phyloP scores from a whole-genome alignment of 2,888 invertebrate species.

The Oithona nana region DNA sequence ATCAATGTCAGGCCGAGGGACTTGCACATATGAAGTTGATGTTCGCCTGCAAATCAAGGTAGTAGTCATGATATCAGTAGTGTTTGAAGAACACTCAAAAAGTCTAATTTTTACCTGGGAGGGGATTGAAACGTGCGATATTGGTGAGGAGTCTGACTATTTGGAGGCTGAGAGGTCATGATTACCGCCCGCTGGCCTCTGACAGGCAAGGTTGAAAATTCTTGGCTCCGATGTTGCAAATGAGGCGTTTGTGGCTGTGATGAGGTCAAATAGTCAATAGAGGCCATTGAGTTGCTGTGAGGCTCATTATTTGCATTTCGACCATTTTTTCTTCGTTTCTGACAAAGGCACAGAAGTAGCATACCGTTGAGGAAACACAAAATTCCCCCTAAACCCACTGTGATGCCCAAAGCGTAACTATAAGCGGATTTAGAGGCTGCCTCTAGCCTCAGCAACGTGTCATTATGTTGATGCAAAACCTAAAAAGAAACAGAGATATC shows the following conservation, averaged over 20 bases:
- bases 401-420: slow-evolving; percentile 4
- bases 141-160: too few relatives aligned
- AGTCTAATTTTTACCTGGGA: too few relatives aligned
- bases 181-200: neutral
- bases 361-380: slow-evolving; percentile 3
- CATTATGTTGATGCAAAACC: slow-evolving; percentile 3
- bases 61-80: too few relatives aligned
- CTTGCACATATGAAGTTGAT: neutral
- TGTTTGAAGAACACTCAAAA: too few relatives aligned
- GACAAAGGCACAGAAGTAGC: slow-evolving; percentile 1
- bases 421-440: slow-evolving; percentile 5
- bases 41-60: neutral
- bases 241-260: too few relatives aligned
- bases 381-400: slow-evolving; percentile 2
- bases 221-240: too few relatives aligned
- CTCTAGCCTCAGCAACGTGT: neutral
- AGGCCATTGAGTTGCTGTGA: too few relatives aligned
- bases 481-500: too few relatives aligned
- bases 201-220: too few relatives aligned
- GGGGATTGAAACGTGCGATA: too few relatives aligned
- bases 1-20: neutral
- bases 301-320: neutral
- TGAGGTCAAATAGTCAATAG: too few relatives aligned
- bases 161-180: neutral
- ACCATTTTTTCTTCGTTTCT: too few relatives aligned